Base-by-base conservation (phyloP, 2,797 vertebrate genomes). In the Macrochelys suwanniensis region DNA sequence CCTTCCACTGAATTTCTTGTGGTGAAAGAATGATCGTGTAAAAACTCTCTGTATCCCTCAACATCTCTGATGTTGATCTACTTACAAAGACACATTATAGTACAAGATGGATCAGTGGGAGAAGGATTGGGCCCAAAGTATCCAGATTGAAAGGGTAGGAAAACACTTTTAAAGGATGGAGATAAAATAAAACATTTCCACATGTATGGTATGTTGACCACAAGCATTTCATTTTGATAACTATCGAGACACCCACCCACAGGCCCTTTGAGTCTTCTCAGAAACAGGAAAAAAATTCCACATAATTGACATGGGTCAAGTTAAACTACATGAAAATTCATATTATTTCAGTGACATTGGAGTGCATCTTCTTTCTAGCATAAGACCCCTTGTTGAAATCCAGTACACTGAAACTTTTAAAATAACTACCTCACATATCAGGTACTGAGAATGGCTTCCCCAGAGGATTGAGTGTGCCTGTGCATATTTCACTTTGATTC, bases 121-220 rank as follows among this genome's bases (percentile, higher is more conserved):
- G 11, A 1, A 1, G 2, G 4, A 1, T 2, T 71, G 1, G 28
- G 9, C 71, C 21, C 25, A 82, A 82, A 84, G 42, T 33, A 88
- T 0, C 0, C 12, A 82, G 3, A 13, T 1, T 81, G 56, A 89
- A 91, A 19, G 33, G 0, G 1, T 80, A 51, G 7, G 2, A 1
- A 74, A 51, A 82, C 8, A 65, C 5, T 50, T 28, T 15, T 74
- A 42, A 76, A 47, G 42, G 25, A 76, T 76, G 25, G 71, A 47
- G 71, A 6, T 76, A 47, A 76, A 47, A 45, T 76, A 47, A 28
- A 13, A 26, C 26, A 28, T 26, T 13, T 16, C 25, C 12, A 37
- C 65, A 71, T 3, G 65, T 42, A 71, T 42, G 42, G 25, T 28
- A 47, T 76, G 11, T 76, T 47, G 42, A 28, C 5, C 25, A 47